These are phyloP conservation scores for Odontomachus brunneus DNA, from an alignment of 1,140 invertebrate genomes.

Conservation along the genomic window DNA sequence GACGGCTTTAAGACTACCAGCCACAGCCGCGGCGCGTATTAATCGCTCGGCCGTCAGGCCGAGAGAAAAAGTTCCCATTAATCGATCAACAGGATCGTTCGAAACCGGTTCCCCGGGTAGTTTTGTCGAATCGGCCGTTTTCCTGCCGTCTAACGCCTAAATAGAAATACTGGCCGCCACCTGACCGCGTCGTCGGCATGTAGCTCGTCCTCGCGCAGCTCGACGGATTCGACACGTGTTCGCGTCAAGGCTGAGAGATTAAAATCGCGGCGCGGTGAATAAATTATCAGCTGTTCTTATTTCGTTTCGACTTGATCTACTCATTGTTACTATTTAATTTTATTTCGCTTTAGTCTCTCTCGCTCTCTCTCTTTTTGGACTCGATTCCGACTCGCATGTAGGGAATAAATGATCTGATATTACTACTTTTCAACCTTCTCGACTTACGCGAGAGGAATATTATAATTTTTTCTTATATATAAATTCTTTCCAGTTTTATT, in stretches of 20 bases:
- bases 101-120: conserved; percentile 71
- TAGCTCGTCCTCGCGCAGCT: background rate
- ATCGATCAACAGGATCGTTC: conserved; percentile 73
- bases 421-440: too few species aligned
- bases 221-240: conserved; percentile 10
- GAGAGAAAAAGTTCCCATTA: conserved; percentile 65
- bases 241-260: background rate
- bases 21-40: conserved; percentile 35
- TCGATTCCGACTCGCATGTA: too few species aligned
- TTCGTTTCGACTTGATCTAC: background rate
- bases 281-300: background rate
- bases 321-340: too few species aligned
- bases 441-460: too few species aligned
- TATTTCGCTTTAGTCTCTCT: too few species aligned
- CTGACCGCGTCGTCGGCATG: conserved; percentile 32
- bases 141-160: conserved; percentile 32
- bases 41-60: conserved; percentile 42
- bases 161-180: conserved; percentile 43
- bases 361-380: too few species aligned
- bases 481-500: too few species aligned
- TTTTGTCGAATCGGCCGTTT: conserved; percentile 73
- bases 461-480: too few species aligned
- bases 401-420: too few species aligned
- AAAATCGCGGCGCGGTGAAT: background rate
- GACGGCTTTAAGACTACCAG: conserved; percentile 49